Percentiles rank a stretch among this genome's conserved stretches.
phyloP scores from a whole-genome alignment of 1,140 invertebrate species.

The Drosophila varians region DNA sequence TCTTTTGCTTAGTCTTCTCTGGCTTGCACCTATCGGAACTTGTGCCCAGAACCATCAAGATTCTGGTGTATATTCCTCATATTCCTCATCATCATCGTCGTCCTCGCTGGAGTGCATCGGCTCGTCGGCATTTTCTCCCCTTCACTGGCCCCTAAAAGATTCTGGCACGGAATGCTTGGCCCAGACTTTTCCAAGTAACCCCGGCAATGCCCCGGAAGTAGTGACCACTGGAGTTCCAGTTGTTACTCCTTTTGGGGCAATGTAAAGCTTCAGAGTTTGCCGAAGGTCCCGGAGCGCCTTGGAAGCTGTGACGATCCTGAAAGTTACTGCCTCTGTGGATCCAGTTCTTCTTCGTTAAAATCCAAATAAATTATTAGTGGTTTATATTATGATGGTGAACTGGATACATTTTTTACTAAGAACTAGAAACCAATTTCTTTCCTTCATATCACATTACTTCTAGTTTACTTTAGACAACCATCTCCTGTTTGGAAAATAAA shows the following conservation, averaged over 20 bases:
- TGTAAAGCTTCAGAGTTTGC: neutral
- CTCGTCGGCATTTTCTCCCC: neutral
- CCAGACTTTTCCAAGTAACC: neutral
- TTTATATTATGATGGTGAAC: too few species aligned
- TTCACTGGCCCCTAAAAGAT: too few species aligned
- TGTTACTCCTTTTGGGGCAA: neutral
- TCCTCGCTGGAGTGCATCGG: neutral
- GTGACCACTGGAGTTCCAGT: neutral
- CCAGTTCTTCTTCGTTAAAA: too few species aligned
- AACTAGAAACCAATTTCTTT: too few species aligned
- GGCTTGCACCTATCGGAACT: neutral
- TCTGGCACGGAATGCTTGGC: neutral
- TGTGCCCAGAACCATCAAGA: neutral
- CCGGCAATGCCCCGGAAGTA: neutral
- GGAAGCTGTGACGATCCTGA: neutral
- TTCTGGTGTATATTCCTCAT: neutral
- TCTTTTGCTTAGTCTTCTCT: neutral
- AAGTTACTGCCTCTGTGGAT: too few species aligned
- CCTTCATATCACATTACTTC: too few species aligned
- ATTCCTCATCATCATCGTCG: neutral
- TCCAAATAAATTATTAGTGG: too few species aligned
- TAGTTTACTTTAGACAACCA: neutral
- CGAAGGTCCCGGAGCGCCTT: neutral
- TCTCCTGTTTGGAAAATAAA: constrained; percentile 45
- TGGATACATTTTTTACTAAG: too few species aligned